Base-by-base conservation (phyloP, 2,797 vertebrate genomes). In the Orestias chungarensis region DNA sequence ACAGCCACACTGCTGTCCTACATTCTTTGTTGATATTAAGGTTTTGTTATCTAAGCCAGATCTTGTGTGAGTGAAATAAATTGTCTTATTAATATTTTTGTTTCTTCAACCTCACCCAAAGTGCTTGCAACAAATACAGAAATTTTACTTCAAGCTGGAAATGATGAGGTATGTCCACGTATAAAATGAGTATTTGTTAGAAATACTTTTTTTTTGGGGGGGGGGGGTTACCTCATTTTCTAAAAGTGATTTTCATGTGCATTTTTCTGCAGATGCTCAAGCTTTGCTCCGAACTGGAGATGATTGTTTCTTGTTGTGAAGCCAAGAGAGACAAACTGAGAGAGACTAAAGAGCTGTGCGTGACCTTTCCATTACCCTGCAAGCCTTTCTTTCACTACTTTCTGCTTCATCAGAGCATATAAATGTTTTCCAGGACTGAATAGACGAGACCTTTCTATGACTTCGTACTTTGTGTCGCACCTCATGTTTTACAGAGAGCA, bases 301-400 rank as follows among this genome's bases (percentile, higher is more conserved):
- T 93, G 91, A 27, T 96, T 59, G 84, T 95, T 73, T 93, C 91
- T 66, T 86, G 87, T 88, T 75, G 91, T 66, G 82, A 89, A 73
- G 91, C 85, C 72, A 96, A 94, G 83, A 95, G 94, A 84, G 90
- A 94, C 85, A 87, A 92, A 65, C 83, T 97, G 71, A 93, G 89
- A 68, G 92, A 96, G 85, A 92, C 92, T 10, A 92, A 95, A 78
- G 85, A 92, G 92, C 94, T 95, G 97, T 99, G 68, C 82, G 97
- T 97, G 46, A 62, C 69, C 8, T 49, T 76, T 82, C 25, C 2
- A 14, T 72, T 68, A 15, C 18, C 29, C 29, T 65, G 11, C 54
- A 64, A 50, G 20, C 0, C 27, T 52, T 70, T 71, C 15, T 1
- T 3, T 42, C 20, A 65, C 3, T 61, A 52, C 40, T 29, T 27